Evolutionary conservation across 2,888 invertebrate genomes (phyloP).

Genomic region (Ctenicera cuprea): DNA sequence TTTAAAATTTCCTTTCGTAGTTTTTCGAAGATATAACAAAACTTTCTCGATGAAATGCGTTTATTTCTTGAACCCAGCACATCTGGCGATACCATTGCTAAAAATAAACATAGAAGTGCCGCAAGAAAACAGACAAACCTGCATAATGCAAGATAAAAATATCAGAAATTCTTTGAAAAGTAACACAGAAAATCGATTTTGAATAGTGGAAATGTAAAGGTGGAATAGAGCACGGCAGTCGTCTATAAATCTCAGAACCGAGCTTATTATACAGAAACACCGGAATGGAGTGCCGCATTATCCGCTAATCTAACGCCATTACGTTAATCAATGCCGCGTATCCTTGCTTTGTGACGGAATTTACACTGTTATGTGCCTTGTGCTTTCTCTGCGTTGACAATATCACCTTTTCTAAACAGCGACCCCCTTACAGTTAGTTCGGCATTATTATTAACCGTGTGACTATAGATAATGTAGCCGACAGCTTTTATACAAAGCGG

Average conservation of each 20-base stretch:
- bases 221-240: slow-evolving; percentile 3
- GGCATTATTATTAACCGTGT: not conserved
- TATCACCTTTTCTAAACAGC: slow-evolving; percentile 4
- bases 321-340: slow-evolving; percentile 47
- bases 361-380: slow-evolving; percentile 14
- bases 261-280: slow-evolving; percentile 41
- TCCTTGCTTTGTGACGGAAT: slow-evolving; percentile 38
- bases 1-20: no score
- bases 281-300: slow-evolving; percentile 41
- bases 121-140: not conserved
- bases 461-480: slow-evolving; percentile 1
- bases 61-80: no score
- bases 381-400: slow-evolving; percentile 18
- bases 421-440: not conserved
- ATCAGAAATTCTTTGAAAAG: not conserved
- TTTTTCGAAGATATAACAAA: no score
- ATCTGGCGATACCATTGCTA: no score
- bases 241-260: slow-evolving; percentile 35
- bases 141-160: not conserved
- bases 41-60: no score
- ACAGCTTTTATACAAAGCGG: not conserved
- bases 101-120: no score
- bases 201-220: slow-evolving; percentile 8
- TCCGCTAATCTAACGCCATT: slow-evolving; percentile 48
- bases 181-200: slow-evolving; percentile 8